A percentile compares a stretch with the other conserved stretches of the same genome.
Evolutionary conservation across 2,888 invertebrate species (phyloP).

Genomic region (Pseudanteris insignis): DNA sequence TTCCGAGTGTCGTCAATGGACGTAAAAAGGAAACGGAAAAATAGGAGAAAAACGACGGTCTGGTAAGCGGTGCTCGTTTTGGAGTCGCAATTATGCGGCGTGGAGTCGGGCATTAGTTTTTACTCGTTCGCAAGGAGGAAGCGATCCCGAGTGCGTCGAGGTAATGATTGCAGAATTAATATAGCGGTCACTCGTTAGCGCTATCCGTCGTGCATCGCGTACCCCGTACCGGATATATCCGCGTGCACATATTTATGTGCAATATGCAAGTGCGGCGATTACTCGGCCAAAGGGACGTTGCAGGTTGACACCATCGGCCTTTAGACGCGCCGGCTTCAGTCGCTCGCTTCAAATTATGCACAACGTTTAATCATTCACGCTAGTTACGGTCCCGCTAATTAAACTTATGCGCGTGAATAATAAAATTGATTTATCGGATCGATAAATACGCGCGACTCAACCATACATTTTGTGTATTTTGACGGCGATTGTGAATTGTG

Average conservation of each 20-base stretch:
- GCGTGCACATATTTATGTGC: constrained; percentile 39
- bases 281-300: constrained; percentile 35
- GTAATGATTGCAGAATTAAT: constrained; percentile 58
- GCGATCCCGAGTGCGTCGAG: constrained; percentile 40
- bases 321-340: constrained; percentile 8
- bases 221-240: constrained; percentile 47
- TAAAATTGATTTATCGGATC: constrained; percentile 41
- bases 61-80: constrained; percentile 19
- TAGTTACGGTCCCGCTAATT: constrained; percentile 37
- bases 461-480: constrained; percentile 26
- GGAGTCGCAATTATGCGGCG: constrained; percentile 23
- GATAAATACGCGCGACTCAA: constrained; percentile 38
- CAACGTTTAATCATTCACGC: constrained; percentile 41
- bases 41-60: neutral
- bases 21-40: neutral
- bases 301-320: constrained; percentile 38
- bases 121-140: constrained; percentile 35
- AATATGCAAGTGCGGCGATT: constrained; percentile 34
- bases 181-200: constrained; percentile 53
- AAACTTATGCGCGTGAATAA: constrained; percentile 38
- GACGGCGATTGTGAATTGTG: constrained; percentile 35
- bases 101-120: constrained; percentile 24
- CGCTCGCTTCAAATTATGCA: constrained; percentile 26
- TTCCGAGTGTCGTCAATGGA: too few species aligned
- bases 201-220: constrained; percentile 50